Conservation (phyloP, 1,140 invertebrate genomes). For the Hypothenemus hampei region DNA sequence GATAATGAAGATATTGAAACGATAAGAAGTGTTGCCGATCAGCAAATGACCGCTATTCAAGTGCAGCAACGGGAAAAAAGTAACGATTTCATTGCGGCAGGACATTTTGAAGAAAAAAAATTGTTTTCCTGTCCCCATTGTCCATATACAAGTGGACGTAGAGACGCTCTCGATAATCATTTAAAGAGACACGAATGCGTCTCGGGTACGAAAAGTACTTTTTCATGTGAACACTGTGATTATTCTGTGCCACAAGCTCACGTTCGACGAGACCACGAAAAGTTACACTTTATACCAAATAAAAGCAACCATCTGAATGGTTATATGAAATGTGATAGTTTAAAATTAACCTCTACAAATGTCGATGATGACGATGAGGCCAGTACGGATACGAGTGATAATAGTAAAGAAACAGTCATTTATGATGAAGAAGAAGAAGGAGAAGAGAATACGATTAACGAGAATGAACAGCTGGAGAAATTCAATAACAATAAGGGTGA, state of each 20-base stretch:
- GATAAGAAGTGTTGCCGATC: conserved; percentile 50
- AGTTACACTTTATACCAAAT: conserved; percentile 64
- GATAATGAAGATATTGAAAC: conserved; percentile 40
- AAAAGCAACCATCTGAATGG: conserved; percentile 57
- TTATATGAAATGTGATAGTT: conserved; percentile 53
- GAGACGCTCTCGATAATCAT: conserved; percentile 71
- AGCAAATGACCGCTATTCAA: conserved; percentile 47
- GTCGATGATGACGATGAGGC: too few species aligned
- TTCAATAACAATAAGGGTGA: conserved; percentile 46
- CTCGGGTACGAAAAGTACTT: conserved; percentile 53
- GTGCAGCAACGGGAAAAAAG: conserved; percentile 42
- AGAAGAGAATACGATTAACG: conserved; percentile 29
- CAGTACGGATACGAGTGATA: conserved; percentile 38
- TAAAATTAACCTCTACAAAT: conserved; percentile 48
- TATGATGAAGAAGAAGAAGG: conserved; percentile 45
- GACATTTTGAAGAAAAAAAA: conserved; percentile 48
- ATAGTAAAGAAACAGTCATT: too few species aligned
- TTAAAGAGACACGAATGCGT: conserved; percentile 63
- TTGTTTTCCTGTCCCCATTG: conserved; percentile 63
- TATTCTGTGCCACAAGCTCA: conserved; percentile 73
- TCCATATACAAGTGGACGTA: conserved; percentile 68
- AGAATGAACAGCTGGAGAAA: too few species aligned
- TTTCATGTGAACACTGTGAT: conserved; percentile 78
- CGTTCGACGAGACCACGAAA: conserved; percentile 73
- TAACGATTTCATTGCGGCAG: too few species aligned